Evolutionary conservation across 2,113 vertebrate species (phyloP).

Genomic region (Sinosuthora webbiana): DNA sequence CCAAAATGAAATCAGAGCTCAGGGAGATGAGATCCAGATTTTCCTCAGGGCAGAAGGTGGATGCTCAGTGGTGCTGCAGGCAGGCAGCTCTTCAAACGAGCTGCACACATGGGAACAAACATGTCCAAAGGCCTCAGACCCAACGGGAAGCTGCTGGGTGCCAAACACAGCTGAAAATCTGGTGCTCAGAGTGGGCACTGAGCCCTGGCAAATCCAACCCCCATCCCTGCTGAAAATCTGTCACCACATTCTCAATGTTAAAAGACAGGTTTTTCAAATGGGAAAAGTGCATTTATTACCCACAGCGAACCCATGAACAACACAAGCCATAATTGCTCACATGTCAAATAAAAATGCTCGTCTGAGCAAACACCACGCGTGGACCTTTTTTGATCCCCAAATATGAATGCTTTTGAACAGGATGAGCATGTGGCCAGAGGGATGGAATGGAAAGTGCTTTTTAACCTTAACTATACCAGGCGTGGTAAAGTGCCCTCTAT

Average conservation of each 20-base stretch:
- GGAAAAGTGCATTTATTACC: conserved; percentile 29
- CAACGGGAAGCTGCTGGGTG: conserved; percentile 9
- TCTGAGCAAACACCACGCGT: background rate
- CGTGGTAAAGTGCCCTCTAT: conserved; percentile 19
- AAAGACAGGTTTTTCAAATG: conserved; percentile 42
- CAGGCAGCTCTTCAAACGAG: background rate
- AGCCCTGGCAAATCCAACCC: background rate
- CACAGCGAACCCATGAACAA: conserved; percentile 23
- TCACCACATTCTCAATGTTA: conserved; percentile 34
- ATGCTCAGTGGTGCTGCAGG: background rate
- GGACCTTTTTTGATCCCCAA: conserved; percentile 58
- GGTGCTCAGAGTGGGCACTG: background rate
- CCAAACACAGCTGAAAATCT: background rate
- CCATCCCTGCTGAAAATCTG: conserved; percentile 50
- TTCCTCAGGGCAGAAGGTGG: background rate
- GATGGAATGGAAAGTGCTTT: conserved; percentile 16
- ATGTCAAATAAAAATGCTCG: conserved; percentile 55
- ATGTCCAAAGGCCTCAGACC: background rate
- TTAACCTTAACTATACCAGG: conserved; percentile 34
- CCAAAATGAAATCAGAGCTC: background rate
- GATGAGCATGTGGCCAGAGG: conserved; percentile 31
- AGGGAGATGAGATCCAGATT: conserved; percentile 39
- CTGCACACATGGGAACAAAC: conserved; percentile 21
- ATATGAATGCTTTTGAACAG: conserved; percentile 49
- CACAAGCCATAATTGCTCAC: conserved; percentile 39